Evolutionary conservation across 2,888 invertebrate genomes (phyloP).

Genomic region (Stenurella melanura): DNA sequence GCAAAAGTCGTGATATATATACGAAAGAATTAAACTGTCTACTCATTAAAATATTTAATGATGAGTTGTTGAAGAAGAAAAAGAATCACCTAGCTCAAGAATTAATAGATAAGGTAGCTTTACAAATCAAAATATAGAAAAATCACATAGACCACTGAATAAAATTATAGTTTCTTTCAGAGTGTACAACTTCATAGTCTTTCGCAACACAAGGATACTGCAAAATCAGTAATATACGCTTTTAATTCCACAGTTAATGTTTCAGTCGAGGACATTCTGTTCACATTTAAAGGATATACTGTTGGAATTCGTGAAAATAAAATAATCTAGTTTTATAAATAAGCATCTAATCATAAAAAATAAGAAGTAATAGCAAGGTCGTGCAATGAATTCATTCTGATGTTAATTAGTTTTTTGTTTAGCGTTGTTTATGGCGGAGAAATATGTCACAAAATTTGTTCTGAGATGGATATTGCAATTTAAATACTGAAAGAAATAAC

Average conservation of each 20-base stretch:
- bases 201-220: slow-evolving; percentile 25
- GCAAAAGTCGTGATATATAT: no score
- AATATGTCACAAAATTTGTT: background rate
- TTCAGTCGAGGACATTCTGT: slow-evolving; percentile 27
- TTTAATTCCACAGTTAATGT: slow-evolving; percentile 13
- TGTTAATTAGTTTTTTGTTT: slow-evolving; percentile 3
- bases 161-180: background rate
- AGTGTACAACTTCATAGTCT: background rate
- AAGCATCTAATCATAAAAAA: background rate
- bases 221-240: background rate
- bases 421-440: background rate
- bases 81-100: no score
- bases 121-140: no score
- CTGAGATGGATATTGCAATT: background rate
- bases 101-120: no score
- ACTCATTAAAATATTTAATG: no score
- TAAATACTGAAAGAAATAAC: background rate
- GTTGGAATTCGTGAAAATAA: slow-evolving; percentile 23
- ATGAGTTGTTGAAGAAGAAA: no score
- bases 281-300: slow-evolving; percentile 24
- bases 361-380: slow-evolving; percentile 20
- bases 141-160: no score
- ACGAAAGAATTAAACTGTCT: no score
- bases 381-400: background rate
- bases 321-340: slow-evolving; percentile 20